Evolutionary conservation across 1,140 invertebrate species (phyloP).

Genomic region (Odontomachus brunneus): DNA sequence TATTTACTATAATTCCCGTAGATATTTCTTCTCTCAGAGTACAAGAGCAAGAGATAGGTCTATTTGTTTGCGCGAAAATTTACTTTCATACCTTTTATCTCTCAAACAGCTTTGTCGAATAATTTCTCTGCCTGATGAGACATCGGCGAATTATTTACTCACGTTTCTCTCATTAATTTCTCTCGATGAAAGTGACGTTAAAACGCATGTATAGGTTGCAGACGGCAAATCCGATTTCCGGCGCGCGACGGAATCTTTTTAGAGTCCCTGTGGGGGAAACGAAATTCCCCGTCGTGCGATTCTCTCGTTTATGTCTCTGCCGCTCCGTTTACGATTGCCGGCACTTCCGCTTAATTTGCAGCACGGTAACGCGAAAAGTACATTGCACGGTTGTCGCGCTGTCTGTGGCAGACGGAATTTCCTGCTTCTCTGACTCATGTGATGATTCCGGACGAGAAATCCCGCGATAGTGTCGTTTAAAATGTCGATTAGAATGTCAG

Average conservation of each 20-base stretch:
- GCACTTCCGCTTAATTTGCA: conserved; percentile 35
- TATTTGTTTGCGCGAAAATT: too few species aligned
- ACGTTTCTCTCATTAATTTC: too few species aligned
- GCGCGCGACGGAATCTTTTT: not conserved
- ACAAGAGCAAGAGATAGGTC: too few species aligned
- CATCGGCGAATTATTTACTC: not conserved
- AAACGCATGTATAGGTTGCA: not conserved
- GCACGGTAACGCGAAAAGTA: conserved; percentile 5
- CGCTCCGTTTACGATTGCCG: conserved; percentile 7
- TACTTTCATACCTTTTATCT: too few species aligned
- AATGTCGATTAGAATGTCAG: conserved; percentile 7
- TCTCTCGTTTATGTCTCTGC: not conserved
- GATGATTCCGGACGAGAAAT: not conserved
- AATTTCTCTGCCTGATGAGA: too few species aligned
- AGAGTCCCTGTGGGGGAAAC: not conserved
- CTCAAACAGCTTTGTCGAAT: too few species aligned
- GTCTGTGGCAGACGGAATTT: conserved; percentile 23
- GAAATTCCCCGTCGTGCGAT: not conserved
- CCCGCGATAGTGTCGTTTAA: not conserved
- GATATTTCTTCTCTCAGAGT: too few species aligned
- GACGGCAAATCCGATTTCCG: not conserved
- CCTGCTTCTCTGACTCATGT: conserved; percentile 27
- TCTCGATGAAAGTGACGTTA: not conserved
- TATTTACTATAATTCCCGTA: too few species aligned
- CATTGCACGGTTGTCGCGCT: conserved; percentile 7